A percentile compares a stretch with the other conserved stretches of the same genome.
phyloP scores from a whole-genome alignment of 2,113 vertebrate genomes.

The Pithys albifrons region DNA sequence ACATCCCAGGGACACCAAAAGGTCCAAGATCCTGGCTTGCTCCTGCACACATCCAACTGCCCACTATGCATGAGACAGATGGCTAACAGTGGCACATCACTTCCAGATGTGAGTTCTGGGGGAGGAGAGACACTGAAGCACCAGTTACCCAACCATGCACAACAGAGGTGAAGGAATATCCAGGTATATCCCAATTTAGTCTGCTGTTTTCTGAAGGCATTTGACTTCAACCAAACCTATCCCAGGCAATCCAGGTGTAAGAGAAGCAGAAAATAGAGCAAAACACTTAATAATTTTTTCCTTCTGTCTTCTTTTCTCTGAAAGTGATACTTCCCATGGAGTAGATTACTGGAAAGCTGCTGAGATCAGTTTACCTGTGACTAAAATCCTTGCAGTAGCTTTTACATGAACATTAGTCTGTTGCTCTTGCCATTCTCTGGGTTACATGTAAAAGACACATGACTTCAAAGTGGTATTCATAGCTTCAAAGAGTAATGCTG shows the following conservation, averaged over 20 bases:
- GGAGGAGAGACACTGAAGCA: neutral
- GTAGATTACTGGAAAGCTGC: neutral
- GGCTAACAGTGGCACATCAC: neutral
- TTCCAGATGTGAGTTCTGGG: neutral
- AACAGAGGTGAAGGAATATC: neutral
- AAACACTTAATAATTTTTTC: neutral
- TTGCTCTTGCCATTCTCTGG: neutral
- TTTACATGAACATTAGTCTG: neutral
- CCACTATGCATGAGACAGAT: neutral
- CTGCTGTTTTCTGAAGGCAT: neutral
- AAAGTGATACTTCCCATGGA: neutral
- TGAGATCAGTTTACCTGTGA: neutral
- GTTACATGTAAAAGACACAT: neutral
- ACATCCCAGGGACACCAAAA: neutral
- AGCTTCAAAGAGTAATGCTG: neutral
- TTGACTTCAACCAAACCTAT: neutral
- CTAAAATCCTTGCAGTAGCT: neutral
- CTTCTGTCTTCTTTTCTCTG: neutral
- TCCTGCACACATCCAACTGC: neutral
- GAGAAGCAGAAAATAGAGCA: neutral
- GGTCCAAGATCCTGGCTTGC: neutral
- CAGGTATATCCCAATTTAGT: neutral
- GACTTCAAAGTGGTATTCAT: neutral
- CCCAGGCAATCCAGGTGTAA: neutral
- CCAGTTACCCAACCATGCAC: rapidly evolving